Conservation (phyloP, 2,797 vertebrate species). For the Arctocebus calabarensis region DNA sequence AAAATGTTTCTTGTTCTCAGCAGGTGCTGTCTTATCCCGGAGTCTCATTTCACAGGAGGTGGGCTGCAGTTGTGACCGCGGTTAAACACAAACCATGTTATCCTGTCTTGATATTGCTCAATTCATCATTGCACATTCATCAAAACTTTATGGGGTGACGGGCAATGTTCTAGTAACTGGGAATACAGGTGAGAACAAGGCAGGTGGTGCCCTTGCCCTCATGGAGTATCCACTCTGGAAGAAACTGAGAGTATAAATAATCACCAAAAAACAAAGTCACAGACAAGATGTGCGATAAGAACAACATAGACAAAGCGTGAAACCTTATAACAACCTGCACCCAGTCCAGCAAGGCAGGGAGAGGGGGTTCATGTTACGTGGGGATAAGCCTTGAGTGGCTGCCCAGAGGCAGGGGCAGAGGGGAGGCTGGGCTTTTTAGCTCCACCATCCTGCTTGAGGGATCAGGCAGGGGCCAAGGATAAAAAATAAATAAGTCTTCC, state of each 20-base stretch:
- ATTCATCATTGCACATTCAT: neutral
- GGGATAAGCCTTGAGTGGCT: neutral
- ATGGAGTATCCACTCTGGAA: conserved; percentile 32
- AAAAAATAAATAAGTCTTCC: conserved; percentile 49
- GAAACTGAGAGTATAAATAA: neutral
- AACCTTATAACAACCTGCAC: neutral
- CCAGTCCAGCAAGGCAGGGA: neutral
- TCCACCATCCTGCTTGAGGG: neutral
- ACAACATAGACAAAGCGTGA: neutral
- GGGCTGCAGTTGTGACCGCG: neutral
- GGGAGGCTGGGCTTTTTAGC: neutral
- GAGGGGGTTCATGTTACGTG: too few species aligned
- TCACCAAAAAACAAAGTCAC: conserved; percentile 23
- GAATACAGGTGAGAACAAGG: conserved; percentile 4
- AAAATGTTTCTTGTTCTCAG: conserved; percentile 1
- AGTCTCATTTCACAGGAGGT: conserved; percentile 9
- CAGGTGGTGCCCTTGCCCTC: neutral
- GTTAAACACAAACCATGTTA: conserved; percentile 1
- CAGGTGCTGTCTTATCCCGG: neutral
- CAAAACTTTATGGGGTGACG: neutral
- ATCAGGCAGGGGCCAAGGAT: neutral
- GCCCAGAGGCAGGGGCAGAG: neutral
- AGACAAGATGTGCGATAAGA: neutral
- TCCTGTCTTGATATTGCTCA: conserved; percentile 8
- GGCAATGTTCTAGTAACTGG: neutral